Percentiles rank a stretch among this genome's conserved stretches.
Evolutionary conservation across 2,888 invertebrate genomes (phyloP).

Genomic region (Aporophyla lueneburgensis): DNA sequence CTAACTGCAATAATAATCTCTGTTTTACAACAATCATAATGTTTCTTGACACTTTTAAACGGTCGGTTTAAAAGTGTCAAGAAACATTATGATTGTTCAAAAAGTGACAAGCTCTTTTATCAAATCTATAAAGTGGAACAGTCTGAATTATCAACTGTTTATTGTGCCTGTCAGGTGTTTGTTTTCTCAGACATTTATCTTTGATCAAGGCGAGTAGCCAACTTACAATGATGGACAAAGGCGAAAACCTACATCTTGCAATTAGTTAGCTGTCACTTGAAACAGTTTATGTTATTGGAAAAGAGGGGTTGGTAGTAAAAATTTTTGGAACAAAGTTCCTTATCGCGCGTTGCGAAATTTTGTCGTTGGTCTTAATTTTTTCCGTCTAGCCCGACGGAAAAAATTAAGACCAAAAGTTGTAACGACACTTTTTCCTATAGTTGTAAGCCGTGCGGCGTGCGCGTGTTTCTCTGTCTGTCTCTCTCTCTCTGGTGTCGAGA

Average conservation of each 20-base stretch:
- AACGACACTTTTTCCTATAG: no score
- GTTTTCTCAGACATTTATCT: constrained; percentile 40
- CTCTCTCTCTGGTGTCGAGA: no score
- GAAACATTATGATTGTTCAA: no score
- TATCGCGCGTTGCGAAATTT: no score
- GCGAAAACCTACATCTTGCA: constrained; percentile 9
- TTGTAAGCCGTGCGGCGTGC: no score
- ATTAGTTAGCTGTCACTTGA: constrained; percentile 51
- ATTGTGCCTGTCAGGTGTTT: constrained; percentile 35
- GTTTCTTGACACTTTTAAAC: neutral
- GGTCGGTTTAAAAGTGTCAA: no score
- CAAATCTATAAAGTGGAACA: constrained; percentile 46
- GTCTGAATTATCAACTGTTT: constrained; percentile 37
- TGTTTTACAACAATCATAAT: neutral
- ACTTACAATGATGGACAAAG: constrained; percentile 45
- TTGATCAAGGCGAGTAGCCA: constrained; percentile 40
- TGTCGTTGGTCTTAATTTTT: no score
- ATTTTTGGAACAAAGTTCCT: no score
- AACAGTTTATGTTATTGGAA: constrained; percentile 12
- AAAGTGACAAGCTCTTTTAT: constrained; percentile 3
- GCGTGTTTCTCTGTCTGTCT: no score
- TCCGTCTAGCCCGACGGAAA: no score
- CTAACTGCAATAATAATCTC: neutral
- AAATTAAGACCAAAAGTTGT: no score
- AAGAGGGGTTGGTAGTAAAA: neutral